phyloP scores from a whole-genome alignment of 2,888 invertebrate genomes.

The Ectemnius lituratus region DNA sequence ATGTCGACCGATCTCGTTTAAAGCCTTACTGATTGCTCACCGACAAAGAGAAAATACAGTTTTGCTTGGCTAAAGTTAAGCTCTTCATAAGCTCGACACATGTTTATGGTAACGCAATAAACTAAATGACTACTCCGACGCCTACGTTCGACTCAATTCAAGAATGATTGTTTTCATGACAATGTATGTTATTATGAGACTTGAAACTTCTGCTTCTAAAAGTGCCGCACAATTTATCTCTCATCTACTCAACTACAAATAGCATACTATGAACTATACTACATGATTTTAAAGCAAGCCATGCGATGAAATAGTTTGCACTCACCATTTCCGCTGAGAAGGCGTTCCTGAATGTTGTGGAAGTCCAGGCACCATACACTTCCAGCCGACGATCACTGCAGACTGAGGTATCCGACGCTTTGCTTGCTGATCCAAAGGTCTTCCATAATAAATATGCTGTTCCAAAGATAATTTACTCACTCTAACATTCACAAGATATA shows the following conservation, averaged over 20 bases:
- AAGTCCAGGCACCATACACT: not conserved
- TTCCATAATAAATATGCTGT: not conserved
- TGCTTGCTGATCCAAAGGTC: not conserved
- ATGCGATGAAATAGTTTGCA: not conserved
- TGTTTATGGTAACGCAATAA: not conserved
- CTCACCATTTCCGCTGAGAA: not conserved
- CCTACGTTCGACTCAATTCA: not conserved
- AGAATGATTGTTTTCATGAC: too few relatives aligned
- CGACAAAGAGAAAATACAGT: not conserved
- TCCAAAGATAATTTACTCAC: not conserved
- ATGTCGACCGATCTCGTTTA: conserved; percentile 34
- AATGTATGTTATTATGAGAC: too few relatives aligned
- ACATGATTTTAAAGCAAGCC: not conserved
- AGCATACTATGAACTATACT: too few relatives aligned
- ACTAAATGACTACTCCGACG: not conserved
- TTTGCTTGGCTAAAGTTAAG: not conserved
- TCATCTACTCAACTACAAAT: too few relatives aligned
- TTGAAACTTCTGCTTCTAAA: too few relatives aligned
- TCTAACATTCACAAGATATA: too few relatives aligned
- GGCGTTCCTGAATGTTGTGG: not conserved
- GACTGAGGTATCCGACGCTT: too few relatives aligned
- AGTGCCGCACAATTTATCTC: too few relatives aligned
- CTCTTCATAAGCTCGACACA: too few relatives aligned
- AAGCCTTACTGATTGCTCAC: not conserved
- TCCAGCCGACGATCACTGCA: not conserved